Evolutionary conservation across 1,140 invertebrate species (phyloP).

Genomic region (Microplitis demolitor): DNA sequence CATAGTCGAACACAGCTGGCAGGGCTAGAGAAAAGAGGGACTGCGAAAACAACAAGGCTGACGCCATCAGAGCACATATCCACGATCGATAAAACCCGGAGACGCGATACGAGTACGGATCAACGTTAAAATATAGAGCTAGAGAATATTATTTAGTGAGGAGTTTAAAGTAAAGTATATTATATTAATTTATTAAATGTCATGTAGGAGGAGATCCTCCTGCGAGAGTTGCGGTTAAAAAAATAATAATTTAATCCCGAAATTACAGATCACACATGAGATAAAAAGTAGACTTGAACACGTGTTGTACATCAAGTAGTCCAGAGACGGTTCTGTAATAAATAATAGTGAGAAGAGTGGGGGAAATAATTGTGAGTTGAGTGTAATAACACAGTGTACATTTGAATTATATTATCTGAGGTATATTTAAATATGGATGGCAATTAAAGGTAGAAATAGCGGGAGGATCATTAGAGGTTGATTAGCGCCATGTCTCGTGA

Average conservation of each 20-base stretch:
- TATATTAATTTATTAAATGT: not conserved
- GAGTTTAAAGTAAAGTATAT: not conserved
- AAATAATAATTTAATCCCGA: no score
- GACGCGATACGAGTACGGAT: slow-evolving; percentile 7
- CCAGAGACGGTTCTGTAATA: not conserved
- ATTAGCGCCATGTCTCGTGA: slow-evolving; percentile 49
- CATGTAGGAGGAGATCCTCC: no score
- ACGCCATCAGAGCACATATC: not conserved
- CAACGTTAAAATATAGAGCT: not conserved
- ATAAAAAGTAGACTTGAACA: no score
- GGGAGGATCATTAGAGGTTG: slow-evolving; percentile 32
- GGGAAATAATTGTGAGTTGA: no score
- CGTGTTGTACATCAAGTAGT: no score
- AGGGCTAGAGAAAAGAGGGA: not conserved
- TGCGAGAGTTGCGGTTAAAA: no score
- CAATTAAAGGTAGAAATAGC: not conserved
- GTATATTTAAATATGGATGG: not conserved
- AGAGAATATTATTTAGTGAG: not conserved
- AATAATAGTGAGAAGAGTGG: not conserved
- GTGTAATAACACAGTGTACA: no score
- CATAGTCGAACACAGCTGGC: not conserved
- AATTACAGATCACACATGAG: no score
- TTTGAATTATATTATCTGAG: not conserved
- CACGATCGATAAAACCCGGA: slow-evolving; percentile 18
- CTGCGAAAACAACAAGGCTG: not conserved